phyloP scores from a whole-genome alignment of 2,797 vertebrate species.

The Xenops minutus region DNA sequence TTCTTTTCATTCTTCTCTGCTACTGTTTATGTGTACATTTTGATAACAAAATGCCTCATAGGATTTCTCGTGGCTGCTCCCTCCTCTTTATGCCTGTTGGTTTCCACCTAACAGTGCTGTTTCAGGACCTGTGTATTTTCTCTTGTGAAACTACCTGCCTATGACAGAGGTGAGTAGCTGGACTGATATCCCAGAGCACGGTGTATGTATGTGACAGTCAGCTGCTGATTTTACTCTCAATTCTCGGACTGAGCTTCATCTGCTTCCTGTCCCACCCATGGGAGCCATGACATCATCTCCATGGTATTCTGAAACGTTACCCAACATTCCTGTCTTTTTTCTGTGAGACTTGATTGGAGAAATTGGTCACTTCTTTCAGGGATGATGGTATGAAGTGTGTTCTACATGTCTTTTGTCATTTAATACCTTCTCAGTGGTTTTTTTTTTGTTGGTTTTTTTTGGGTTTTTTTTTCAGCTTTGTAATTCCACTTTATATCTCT shows the following conservation, averaged over 20 bases:
- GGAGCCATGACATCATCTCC: slow-evolving; percentile 8
- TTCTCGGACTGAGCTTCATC: neutral
- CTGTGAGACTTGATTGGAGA: neutral
- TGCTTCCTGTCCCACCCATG: neutral
- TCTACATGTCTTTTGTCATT: neutral
- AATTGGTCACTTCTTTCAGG: neutral
- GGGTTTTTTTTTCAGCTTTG: neutral
- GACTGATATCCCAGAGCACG: neutral
- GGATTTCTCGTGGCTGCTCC: neutral
- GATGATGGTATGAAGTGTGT: neutral
- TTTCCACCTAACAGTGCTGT: neutral
- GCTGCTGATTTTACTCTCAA: neutral
- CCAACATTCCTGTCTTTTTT: neutral
- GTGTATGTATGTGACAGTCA: neutral
- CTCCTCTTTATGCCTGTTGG: neutral
- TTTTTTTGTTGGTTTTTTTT: neutral
- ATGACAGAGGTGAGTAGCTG: neutral
- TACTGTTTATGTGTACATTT: neutral
- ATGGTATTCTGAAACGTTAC: slow-evolving; percentile 28
- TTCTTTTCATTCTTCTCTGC: slow-evolving; percentile 15
- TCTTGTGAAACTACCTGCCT: neutral
- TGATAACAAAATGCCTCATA: neutral
- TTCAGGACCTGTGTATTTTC: neutral
- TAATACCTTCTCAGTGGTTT: neutral
- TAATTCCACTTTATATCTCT: neutral